phyloP scores from a whole-genome alignment of 2,797 vertebrate genomes.

The Lepilemur ruficaudatus region DNA sequence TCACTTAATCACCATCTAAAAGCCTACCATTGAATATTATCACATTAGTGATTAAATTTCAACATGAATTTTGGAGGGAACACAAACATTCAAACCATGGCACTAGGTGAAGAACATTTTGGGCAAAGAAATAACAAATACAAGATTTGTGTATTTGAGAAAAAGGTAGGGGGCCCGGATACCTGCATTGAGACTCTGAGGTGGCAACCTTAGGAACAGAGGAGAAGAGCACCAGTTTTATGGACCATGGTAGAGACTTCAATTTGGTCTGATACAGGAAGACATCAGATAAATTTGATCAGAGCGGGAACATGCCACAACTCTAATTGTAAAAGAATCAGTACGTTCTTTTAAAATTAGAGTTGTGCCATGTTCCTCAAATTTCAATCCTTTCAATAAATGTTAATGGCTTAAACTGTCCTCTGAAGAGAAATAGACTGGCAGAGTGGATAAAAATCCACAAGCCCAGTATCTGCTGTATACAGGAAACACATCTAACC shows the following conservation, averaged over 20 bases:
- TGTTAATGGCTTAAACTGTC: no score
- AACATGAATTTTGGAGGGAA: neutral
- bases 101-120: neutral
- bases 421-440: no score
- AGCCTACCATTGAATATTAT: neutral
- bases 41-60: neutral
- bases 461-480: no score
- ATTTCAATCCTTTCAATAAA: no score
- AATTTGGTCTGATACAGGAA: neutral
- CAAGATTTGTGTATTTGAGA: neutral
- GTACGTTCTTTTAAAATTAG: neutral
- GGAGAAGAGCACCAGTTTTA: neutral
- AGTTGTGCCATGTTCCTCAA: no score
- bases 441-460: no score
- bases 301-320: neutral
- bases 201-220: neutral
- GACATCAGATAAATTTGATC: neutral
- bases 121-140: neutral
- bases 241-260: neutral
- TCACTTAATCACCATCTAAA: neutral
- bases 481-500: no score
- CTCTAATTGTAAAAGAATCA: neutral
- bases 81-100: neutral
- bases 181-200: neutral
- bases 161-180: neutral